phyloP scores from a whole-genome alignment of 1,140 invertebrate genomes.

The Drosophila chauvacae region DNA sequence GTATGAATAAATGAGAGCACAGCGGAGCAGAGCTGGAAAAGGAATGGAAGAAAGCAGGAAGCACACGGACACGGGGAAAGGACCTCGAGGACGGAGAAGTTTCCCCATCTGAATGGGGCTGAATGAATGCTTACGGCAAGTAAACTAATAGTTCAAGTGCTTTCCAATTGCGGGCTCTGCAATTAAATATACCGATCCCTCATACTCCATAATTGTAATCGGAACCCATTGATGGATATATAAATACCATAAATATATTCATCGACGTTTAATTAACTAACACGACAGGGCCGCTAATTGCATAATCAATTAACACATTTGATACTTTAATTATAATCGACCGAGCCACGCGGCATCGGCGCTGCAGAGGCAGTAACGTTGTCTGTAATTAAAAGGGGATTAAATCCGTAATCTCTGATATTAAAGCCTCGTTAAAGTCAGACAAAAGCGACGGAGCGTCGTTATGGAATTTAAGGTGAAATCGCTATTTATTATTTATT shows the following conservation, averaged over 20 bases:
- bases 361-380: slow-evolving; percentile 6
- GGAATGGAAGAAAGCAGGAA: slow-evolving; percentile 29
- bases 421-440: slow-evolving; percentile 64
- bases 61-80: slow-evolving; percentile 6
- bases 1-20: slow-evolving; percentile 78
- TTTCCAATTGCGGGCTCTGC: slow-evolving; percentile 17
- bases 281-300: slow-evolving; percentile 53
- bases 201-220: neutral
- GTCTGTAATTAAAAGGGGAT: slow-evolving; percentile 59
- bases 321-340: slow-evolving; percentile 59
- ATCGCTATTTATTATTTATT: slow-evolving; percentile 76
- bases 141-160: slow-evolving; percentile 64
- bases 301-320: slow-evolving; percentile 70
- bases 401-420: slow-evolving; percentile 71
- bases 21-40: slow-evolving; percentile 48
- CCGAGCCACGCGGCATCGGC: neutral
- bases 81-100: slow-evolving; percentile 23
- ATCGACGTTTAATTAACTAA: slow-evolving; percentile 60
- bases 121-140: slow-evolving; percentile 47
- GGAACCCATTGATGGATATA: slow-evolving; percentile 16
- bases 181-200: slow-evolving; percentile 29
- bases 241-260: slow-evolving; percentile 45
- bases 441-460: neutral
- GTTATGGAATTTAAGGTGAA: slow-evolving; percentile 25
- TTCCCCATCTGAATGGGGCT: slow-evolving; percentile 35